Evolutionary conservation across 2,888 invertebrate genomes (phyloP).

Genomic region (Choreutis nemorana): DNA sequence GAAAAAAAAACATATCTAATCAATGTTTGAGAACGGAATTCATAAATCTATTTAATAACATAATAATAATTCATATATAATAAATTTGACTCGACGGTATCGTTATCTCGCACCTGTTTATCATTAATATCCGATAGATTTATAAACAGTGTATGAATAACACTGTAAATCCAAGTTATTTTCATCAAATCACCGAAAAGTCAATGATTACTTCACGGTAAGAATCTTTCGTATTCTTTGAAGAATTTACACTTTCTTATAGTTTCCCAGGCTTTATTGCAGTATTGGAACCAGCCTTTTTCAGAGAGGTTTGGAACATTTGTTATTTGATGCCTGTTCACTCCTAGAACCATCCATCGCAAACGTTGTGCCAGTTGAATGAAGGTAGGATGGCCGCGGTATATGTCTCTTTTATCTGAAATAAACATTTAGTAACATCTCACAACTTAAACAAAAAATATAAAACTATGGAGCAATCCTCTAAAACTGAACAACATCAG

Average conservation of each 20-base stretch:
- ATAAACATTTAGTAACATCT: too few species aligned
- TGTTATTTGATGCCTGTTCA: slow-evolving; percentile 74
- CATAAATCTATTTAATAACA: too few species aligned
- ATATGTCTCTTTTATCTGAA: slow-evolving; percentile 57
- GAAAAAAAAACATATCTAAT: too few species aligned
- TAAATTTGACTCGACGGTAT: too few species aligned
- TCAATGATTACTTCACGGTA: too few species aligned
- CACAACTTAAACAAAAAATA: slow-evolving; percentile 4
- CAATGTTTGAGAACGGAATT: too few species aligned
- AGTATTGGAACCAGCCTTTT: slow-evolving; percentile 85
- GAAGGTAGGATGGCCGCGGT: slow-evolving; percentile 70
- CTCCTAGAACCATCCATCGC: slow-evolving; percentile 74
- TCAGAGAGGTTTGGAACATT: slow-evolving; percentile 76
- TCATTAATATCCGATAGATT: too few species aligned
- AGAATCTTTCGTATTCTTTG: slow-evolving; percentile 82
- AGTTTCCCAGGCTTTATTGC: slow-evolving; percentile 83
- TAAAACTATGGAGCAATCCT: not conserved
- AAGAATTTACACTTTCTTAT: slow-evolving; percentile 85
- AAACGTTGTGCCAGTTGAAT: slow-evolving; percentile 71
- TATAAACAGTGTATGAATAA: too few species aligned
- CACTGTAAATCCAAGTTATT: too few species aligned
- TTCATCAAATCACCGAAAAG: too few species aligned
- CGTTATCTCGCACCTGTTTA: too few species aligned
- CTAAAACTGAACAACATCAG: not conserved
- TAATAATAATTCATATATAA: too few species aligned